phyloP scores from a whole-genome alignment of 2,888 invertebrate genomes.

The Tupiocoris notatus region DNA sequence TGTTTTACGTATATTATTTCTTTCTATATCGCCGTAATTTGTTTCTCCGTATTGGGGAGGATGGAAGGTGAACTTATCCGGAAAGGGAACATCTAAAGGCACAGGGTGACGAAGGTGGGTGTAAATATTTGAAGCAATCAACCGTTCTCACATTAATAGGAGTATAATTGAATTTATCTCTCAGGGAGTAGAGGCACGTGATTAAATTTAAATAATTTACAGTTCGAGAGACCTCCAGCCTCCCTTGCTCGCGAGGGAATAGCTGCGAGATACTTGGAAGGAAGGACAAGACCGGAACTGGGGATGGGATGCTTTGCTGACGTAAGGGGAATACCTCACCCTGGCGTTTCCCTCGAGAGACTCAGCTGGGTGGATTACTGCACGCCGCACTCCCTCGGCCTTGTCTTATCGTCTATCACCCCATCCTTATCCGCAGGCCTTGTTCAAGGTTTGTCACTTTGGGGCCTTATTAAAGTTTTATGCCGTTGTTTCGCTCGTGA shows the following conservation, averaged over 20 bases:
- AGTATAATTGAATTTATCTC: slow-evolving; percentile 47
- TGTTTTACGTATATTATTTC: no score
- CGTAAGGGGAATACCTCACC: background rate
- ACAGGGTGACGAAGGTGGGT: slow-evolving; percentile 17
- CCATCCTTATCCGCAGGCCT: background rate
- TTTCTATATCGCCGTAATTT: no score
- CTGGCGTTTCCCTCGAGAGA: slow-evolving; percentile 24
- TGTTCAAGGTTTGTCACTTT: slow-evolving; percentile 38
- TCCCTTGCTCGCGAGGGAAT: slow-evolving; percentile 26
- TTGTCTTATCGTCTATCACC: background rate
- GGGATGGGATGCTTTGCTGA: background rate
- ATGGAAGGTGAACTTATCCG: no score
- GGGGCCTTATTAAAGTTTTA: slow-evolving; percentile 45
- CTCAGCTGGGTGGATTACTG: slow-evolving; percentile 25
- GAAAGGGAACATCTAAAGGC: background rate
- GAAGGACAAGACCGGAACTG: background rate
- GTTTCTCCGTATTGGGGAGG: no score
- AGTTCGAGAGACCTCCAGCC: slow-evolving; percentile 28
- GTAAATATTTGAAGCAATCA: slow-evolving; percentile 48
- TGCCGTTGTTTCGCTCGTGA: slow-evolving; percentile 25
- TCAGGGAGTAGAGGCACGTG: slow-evolving; percentile 39
- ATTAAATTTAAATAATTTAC: slow-evolving; percentile 49
- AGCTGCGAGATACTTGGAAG: slow-evolving; percentile 2
- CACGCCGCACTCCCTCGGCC: background rate
- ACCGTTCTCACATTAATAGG: slow-evolving; percentile 47